Evolutionary conservation across 2,113 vertebrate species (phyloP).

Genomic region (Alosa alosa): DNA sequence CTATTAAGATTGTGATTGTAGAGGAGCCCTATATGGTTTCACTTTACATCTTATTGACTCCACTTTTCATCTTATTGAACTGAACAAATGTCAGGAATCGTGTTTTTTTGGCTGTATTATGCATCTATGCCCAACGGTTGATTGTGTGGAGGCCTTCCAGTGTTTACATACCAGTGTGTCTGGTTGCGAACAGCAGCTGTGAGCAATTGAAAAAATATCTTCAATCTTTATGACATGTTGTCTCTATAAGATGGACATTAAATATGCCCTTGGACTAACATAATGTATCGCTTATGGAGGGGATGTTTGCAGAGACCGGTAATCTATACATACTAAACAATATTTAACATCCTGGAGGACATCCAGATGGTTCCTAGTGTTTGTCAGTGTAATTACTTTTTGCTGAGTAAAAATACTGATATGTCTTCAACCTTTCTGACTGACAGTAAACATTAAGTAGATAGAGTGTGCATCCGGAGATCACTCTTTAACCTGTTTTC

Average conservation of each 20-base stretch:
- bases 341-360: constrained; percentile 2
- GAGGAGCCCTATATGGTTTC: no score
- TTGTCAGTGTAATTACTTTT: background rate
- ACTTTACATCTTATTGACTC: no score
- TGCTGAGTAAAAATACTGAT: background rate
- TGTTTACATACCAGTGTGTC: background rate
- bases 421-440: background rate
- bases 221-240: background rate
- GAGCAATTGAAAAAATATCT: background rate
- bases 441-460: background rate
- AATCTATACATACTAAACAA: background rate
- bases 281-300: background rate
- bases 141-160: background rate
- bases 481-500: background rate
- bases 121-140: background rate
- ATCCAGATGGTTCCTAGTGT: constrained; percentile 7
- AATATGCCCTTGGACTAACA: background rate
- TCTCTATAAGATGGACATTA: background rate
- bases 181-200: background rate
- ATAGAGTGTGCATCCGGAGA: background rate
- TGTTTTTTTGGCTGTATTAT: background rate
- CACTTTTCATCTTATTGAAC: no score
- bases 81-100: no score
- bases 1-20: no score
- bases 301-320: background rate